These are phyloP conservation scores for Linyphia triangularis DNA, from an alignment of 2,888 invertebrate species.

Conservation along the genomic window DNA sequence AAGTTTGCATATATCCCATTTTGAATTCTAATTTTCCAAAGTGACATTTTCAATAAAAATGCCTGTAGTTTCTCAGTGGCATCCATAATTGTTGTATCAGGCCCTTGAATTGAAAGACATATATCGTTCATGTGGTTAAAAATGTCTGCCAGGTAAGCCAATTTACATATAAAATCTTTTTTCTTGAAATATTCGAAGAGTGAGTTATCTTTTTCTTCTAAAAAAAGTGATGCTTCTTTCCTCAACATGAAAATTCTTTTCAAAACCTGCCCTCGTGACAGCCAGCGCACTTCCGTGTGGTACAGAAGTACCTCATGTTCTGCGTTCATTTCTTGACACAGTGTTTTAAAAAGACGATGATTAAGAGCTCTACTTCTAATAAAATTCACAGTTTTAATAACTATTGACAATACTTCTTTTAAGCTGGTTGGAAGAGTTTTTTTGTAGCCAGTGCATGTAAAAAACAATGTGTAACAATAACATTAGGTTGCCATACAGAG, in stretches of 20 bases:
- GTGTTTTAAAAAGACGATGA: conserved; percentile 62
- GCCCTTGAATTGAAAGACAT: conserved; percentile 61
- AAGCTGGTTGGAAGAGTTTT: conserved; percentile 58
- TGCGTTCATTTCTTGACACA: conserved; percentile 61
- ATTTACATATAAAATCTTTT: conserved; percentile 68
- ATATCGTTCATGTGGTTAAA: conserved; percentile 68
- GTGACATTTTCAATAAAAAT: conserved; percentile 57
- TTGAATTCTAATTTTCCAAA: conserved; percentile 59
- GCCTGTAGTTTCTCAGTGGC: conserved; percentile 61
- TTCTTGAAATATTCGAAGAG: conserved; percentile 69
- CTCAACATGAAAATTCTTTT: conserved; percentile 55
- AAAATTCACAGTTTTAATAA: conserved; percentile 62
- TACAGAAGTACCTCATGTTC: conserved; percentile 61
- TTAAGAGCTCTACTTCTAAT: conserved; percentile 66
- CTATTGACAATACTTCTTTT: conserved; percentile 54
- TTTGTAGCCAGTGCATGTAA: too few relatives aligned
- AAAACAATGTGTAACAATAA: too few relatives aligned
- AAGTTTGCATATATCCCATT: conserved; percentile 63
- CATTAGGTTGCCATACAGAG: conserved; percentile 75
- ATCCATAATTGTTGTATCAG: conserved; percentile 67
- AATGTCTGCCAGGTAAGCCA: conserved; percentile 67
- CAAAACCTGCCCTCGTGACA: conserved; percentile 59
- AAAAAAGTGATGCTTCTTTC: conserved; percentile 62
- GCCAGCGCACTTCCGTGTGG: conserved; percentile 55
- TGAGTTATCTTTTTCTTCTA: conserved; percentile 64